Conservation (phyloP, 2,797 vertebrate genomes). For the Momotus momota region DNA sequence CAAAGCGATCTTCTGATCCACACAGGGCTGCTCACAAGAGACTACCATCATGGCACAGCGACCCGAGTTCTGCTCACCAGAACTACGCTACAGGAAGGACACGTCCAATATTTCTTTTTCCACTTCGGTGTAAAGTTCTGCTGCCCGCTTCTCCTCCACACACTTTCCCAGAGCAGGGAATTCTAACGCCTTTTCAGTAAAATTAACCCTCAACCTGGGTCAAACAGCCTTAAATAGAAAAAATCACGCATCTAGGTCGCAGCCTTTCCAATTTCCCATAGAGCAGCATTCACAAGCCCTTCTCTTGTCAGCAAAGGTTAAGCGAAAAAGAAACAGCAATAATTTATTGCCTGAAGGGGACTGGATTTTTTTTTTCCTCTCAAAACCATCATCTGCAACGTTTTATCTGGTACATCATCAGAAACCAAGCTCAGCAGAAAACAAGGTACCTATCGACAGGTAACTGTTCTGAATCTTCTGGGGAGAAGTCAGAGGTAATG, state of each 20-base stretch:
- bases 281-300: neutral
- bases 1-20: neutral
- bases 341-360: neutral
- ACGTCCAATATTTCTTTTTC: neutral
- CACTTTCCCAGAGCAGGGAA: neutral
- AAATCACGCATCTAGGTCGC: neutral
- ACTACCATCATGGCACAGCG: accelerated
- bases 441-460: neutral
- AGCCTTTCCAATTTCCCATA: neutral
- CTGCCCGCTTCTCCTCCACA: neutral
- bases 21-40: neutral
- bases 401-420: neutral
- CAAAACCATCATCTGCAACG: neutral
- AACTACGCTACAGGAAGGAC: accelerated
- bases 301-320: neutral
- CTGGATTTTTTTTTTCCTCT: neutral
- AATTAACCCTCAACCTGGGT: neutral
- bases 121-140: neutral
- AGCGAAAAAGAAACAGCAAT: neutral
- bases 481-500: neutral
- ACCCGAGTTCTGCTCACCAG: neutral
- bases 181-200: neutral
- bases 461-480: neutral
- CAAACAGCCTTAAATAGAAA: neutral
- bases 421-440: neutral